Evolutionary conservation across 2,797 vertebrate species (phyloP).

Genomic region (Lepidocolaptes lacrymiger): DNA sequence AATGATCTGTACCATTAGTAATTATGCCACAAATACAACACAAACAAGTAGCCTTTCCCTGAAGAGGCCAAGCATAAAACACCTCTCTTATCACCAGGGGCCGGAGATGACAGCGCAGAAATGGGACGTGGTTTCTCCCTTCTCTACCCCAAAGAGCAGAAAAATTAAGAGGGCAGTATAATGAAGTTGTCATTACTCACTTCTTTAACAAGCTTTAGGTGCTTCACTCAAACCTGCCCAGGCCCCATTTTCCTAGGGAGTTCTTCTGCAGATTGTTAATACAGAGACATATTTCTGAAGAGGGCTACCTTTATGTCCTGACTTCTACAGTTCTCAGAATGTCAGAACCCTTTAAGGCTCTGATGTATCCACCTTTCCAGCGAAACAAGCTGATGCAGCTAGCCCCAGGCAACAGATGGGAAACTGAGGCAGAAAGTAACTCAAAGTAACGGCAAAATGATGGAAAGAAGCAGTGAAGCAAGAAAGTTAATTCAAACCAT

Average conservation of each 20-base stretch:
- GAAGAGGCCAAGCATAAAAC: conserved; percentile 20
- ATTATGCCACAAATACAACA: conserved; percentile 75
- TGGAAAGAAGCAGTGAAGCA: not conserved
- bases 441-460: not conserved
- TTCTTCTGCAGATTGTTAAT: not conserved
- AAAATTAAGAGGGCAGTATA: not conserved
- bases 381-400: not conserved
- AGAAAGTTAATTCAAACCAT: not conserved
- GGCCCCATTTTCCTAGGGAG: not conserved
- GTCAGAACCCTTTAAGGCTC: not conserved
- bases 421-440: conserved; percentile 11
- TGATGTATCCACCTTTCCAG: not conserved
- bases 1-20: conserved; percentile 77
- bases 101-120: not conserved
- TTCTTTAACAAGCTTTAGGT: not conserved
- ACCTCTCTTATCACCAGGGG: not conserved
- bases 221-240: not conserved
- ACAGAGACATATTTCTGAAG: not conserved
- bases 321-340: not conserved
- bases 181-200: not conserved
- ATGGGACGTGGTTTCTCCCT: not conserved
- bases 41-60: conserved; percentile 54
- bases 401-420: not conserved
- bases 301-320: not conserved
- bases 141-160: not conserved